Evolutionary conservation across 2,888 invertebrate species (phyloP), one percentile per base, ranked within the genome.

Genomic region (Latrodectus elegans): DNA sequence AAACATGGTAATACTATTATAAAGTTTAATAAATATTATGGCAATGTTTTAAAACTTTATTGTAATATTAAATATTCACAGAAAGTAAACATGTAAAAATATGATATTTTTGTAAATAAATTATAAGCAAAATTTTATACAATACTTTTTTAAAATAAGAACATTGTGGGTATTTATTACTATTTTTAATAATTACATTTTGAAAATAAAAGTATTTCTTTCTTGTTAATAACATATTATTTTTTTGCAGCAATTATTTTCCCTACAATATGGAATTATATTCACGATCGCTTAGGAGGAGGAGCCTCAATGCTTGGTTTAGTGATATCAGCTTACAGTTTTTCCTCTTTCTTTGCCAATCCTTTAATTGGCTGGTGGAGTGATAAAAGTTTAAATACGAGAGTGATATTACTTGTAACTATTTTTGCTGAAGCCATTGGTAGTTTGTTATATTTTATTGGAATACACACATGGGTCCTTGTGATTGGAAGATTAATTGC

Each of bases 191-290:
- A 14, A 22, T 22, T 10, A 17, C 4, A 6, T 22, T 70, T 74
- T 74, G 55, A 3, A n/a, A 4, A 49, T 74, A 53, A 74, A 53
- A 0, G 8, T 15, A 15, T 14, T 64, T 22, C 22, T 22, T 22
- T 22, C 14, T 60, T 38, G 38, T 6, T 38, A 0, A 38, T 38
- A 6, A 38, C 1, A 38, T 38, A 38, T 38, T 65, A 15, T 71
- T 52, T 55, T 81, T 55, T 65, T 91, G 71, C 90, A 93, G 93
- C 93, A 55, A 92, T 93, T 11, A 93, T 93, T 80, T 91, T 93
- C 55, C 93, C 93, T 1, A 93, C 93, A 15, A 90, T 93, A 60
- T 93, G 93, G 92, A 90, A 92, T 75, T 93, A 93, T 90, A 90
- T 93, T 14, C 90, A 83, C 53, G 80, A 91, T 64, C 90, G 90